Evolutionary conservation across 2,888 invertebrate species (phyloP).

Genomic region (Coleophora deauratella): DNA sequence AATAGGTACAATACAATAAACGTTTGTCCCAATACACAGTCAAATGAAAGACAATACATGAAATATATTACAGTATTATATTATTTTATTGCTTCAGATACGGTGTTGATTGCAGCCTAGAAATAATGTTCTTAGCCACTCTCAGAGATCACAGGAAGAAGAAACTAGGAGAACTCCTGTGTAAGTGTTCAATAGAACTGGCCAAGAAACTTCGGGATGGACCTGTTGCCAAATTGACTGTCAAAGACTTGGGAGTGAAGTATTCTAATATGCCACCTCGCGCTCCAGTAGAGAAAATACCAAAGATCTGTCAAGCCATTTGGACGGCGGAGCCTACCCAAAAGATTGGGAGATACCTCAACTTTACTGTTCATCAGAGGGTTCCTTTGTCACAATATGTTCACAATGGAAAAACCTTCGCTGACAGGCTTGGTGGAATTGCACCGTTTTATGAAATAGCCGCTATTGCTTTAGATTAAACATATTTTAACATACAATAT

Average conservation of each 20-base stretch:
- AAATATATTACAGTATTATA: no score
- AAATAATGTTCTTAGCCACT: constrained; percentile 80
- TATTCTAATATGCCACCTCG: constrained; percentile 45
- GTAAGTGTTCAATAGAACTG: constrained; percentile 69
- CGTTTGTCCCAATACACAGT: no score
- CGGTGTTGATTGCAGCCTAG: constrained; percentile 75
- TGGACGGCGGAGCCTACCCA: constrained; percentile 75
- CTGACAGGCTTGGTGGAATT: constrained; percentile 65
- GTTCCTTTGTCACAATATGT: constrained; percentile 68
- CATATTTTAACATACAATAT: no score
- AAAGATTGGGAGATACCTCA: constrained; percentile 68
- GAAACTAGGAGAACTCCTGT: constrained; percentile 69
- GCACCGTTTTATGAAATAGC: constrained; percentile 43
- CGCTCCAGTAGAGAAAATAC: constrained; percentile 39
- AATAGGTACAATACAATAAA: no score
- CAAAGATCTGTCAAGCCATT: constrained; percentile 73
- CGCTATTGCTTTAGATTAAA: constrained; percentile 20
- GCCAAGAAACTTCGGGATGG: constrained; percentile 56
- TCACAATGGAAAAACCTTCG: constrained; percentile 74
- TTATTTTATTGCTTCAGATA: no score
- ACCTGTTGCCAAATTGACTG: constrained; percentile 36
- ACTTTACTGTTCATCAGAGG: constrained; percentile 67
- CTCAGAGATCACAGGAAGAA: constrained; percentile 60
- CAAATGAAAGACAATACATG: no score
- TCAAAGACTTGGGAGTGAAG: constrained; percentile 51